phyloP scores from a whole-genome alignment of 2,888 invertebrate species.

The Iphiclides podalirius region DNA sequence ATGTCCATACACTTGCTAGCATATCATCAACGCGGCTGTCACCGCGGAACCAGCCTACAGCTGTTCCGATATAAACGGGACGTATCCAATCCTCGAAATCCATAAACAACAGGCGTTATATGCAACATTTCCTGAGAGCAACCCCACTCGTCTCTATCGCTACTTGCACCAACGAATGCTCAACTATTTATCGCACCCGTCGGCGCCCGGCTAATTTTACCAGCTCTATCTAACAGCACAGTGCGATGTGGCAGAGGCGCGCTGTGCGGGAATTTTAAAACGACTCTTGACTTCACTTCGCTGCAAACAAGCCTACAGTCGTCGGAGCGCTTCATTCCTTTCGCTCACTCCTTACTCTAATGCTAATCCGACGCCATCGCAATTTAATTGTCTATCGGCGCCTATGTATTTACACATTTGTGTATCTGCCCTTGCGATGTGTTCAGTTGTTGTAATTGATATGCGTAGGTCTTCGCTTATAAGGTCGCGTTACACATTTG shows the following conservation, averaged over 20 bases:
- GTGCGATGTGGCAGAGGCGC: neutral
- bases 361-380: neutral
- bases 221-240: neutral
- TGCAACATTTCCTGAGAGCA: no score
- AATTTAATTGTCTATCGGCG: neutral
- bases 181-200: slow-evolving; percentile 26
- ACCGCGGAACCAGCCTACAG: no score
- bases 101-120: no score
- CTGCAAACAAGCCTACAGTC: neutral
- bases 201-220: slow-evolving; percentile 21
- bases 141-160: no score
- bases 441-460: neutral
- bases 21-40: no score
- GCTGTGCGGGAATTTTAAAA: neutral
- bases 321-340: neutral
- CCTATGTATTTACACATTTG: no score
- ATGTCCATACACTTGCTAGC: no score
- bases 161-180: no score
- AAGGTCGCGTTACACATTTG: neutral
- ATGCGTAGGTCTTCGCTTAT: neutral
- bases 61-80: no score
- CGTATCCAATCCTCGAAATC: no score
- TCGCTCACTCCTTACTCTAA: neutral
- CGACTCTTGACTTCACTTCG: neutral
- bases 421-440: neutral